Evolutionary conservation across 64 coral and sea anemone species (phyloP).

Genomic region (Cladopsammia gracilis): DNA sequence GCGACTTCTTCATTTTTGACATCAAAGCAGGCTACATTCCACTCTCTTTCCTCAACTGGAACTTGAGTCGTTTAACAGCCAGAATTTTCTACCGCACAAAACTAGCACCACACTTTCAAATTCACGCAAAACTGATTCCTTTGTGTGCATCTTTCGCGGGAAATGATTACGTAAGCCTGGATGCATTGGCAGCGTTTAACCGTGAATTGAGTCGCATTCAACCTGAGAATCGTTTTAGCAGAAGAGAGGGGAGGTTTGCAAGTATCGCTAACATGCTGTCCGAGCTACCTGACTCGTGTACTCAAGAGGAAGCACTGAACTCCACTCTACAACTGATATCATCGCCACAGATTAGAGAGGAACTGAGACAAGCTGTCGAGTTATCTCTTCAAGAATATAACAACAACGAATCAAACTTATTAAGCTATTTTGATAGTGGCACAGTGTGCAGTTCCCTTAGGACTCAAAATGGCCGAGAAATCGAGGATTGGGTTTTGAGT

Average conservation of each 20-base stretch:
- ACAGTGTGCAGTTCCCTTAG: conserved; percentile 46
- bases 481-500: conserved; percentile 47
- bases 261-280: conserved; percentile 47
- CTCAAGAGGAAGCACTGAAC: conserved; percentile 42
- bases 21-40: conserved; percentile 83
- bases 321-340: conserved; percentile 32
- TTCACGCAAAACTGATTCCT: conserved; percentile 67
- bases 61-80: conserved; percentile 35
- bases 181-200: conserved; percentile 65
- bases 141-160: conserved; percentile 83
- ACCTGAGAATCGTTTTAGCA: not conserved
- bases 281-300: conserved; percentile 38
- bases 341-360: not conserved
- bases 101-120: conserved; percentile 71
- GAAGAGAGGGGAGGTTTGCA: conserved; percentile 31
- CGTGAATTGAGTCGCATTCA: conserved; percentile 34
- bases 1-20: conserved; percentile 92
- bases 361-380: conserved; percentile 41
- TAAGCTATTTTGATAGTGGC: conserved; percentile 28
- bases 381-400: conserved; percentile 71
- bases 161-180: conserved; percentile 72
- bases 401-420: conserved; percentile 49
- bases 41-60: conserved; percentile 54
- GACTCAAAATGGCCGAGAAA: not conserved
- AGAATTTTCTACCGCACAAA: conserved; percentile 56